Conservation (phyloP, 2,888 invertebrate genomes). For the Luffia ferchaultella region DNA sequence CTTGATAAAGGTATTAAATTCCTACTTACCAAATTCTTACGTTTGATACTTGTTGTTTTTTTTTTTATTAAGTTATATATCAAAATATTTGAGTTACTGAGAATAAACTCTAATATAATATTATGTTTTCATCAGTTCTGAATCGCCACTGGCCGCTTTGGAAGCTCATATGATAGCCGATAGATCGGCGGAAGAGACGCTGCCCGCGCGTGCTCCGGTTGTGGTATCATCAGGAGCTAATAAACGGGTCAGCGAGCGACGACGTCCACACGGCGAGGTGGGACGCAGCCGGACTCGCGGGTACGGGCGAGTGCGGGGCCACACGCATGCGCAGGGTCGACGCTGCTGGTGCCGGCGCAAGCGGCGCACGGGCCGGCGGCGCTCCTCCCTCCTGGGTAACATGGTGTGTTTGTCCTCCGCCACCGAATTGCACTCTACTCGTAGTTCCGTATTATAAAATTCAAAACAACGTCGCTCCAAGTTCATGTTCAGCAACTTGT, state of each 20-base stretch:
- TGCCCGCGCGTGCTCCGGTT: constrained; percentile 19
- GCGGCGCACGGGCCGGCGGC: constrained; percentile 52
- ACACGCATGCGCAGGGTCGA: constrained; percentile 35
- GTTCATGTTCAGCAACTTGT: too few species aligned
- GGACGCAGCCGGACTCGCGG: constrained; percentile 26
- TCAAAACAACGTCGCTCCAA: too few species aligned
- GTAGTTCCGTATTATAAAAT: too few species aligned
- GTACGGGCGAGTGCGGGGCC: constrained; percentile 30
- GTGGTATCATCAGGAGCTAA: constrained; percentile 17
- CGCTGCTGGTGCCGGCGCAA: constrained; percentile 54
- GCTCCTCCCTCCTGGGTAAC: constrained; percentile 57
- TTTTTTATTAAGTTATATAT: too few species aligned
- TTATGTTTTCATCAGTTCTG: constrained; percentile 33
- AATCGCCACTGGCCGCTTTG: constrained; percentile 43
- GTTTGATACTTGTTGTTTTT: too few species aligned
- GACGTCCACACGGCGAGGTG: constrained; percentile 32
- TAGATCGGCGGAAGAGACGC: constrained; percentile 38
- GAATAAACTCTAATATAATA: too few species aligned
- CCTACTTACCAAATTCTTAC: too few species aligned
- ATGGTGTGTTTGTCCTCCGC: constrained; percentile 54
- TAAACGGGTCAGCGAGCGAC: constrained; percentile 19
- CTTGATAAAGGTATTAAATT: too few species aligned
- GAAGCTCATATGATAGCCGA: constrained; percentile 52
- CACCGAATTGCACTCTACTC: constrained; percentile 40
- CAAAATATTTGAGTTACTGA: too few species aligned